These are phyloP conservation scores for Anguilla japonica DNA, from an alignment of 2,113 vertebrate genomes.

Conservation along the genomic window DNA sequence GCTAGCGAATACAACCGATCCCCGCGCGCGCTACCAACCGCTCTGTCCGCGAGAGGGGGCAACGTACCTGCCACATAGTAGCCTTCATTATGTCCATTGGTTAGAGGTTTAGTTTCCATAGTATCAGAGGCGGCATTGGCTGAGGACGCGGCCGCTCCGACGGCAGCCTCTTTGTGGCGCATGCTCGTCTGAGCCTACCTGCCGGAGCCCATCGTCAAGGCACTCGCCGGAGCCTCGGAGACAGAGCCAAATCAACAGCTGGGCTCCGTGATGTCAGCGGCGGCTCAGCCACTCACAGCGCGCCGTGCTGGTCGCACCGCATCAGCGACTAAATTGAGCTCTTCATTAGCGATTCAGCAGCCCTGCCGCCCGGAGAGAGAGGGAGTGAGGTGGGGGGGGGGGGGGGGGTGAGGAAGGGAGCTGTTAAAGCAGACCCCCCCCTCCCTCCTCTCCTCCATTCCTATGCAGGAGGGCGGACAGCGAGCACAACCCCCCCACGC, in stretches of 20 bases:
- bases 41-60: not conserved
- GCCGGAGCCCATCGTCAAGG: constrained; percentile 57
- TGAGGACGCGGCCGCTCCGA: constrained; percentile 43
- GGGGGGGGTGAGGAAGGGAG: constrained; percentile 46
- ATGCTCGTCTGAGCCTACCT: constrained; percentile 43
- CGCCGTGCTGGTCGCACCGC: constrained; percentile 49
- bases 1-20: not conserved
- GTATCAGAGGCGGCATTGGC: constrained; percentile 53
- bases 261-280: constrained; percentile 67
- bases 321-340: constrained; percentile 69
- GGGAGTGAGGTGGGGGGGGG: not conserved
- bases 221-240: constrained; percentile 64
- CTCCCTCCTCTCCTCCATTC: not conserved
- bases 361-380: constrained; percentile 36
- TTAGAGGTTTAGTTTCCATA: constrained; percentile 63
- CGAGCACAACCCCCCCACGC: not conserved
- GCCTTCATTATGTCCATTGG: constrained; percentile 58
- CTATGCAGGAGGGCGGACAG: not conserved
- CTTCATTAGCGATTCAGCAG: constrained; percentile 68
- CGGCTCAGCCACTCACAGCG: constrained; percentile 64
- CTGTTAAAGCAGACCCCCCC: constrained; percentile 20
- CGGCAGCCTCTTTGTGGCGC: constrained; percentile 37
- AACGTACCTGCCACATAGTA: constrained; percentile 66
- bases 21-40: not conserved
- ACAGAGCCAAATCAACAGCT: constrained; percentile 74